phyloP scores from a whole-genome alignment of 2,888 invertebrate species.

The Steromphala cineraria region DNA sequence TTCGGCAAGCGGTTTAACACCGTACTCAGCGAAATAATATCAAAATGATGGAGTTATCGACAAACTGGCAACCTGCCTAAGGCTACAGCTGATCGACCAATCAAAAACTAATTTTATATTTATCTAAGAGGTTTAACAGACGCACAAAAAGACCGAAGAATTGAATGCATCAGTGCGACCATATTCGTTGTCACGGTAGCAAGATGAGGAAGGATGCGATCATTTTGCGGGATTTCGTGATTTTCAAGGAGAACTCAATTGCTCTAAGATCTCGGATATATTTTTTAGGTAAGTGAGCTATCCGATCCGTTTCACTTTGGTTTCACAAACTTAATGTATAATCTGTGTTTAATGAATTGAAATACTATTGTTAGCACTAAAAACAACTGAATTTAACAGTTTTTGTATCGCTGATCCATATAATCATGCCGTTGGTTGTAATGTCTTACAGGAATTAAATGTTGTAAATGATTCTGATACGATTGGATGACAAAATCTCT shows the following conservation, averaged over 20 bases:
- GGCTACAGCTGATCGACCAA: conserved; percentile 7
- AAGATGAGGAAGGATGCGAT: not conserved
- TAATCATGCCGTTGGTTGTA: no score
- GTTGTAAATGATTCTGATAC: no score
- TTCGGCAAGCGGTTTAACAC: conserved; percentile 17
- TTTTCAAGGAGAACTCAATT: not conserved
- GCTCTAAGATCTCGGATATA: not conserved
- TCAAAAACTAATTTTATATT: conserved; percentile 20
- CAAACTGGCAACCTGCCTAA: not conserved
- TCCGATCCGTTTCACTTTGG: no score
- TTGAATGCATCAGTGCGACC: not conserved
- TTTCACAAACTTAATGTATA: no score
- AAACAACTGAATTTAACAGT: no score
- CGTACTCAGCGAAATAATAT: conserved; percentile 18
- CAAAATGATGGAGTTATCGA: conserved; percentile 16
- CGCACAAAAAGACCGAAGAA: conserved; percentile 15
- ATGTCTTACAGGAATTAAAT: no score
- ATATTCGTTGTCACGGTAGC: conserved; percentile 2
- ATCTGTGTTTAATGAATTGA: no score
- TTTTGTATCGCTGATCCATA: no score
- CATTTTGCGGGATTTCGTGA: conserved; percentile 1
- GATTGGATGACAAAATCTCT: no score
- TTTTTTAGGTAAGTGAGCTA: not conserved
- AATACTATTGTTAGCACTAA: no score
- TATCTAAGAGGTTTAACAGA: conserved; percentile 17